Conservation (phyloP, 2,888 invertebrate genomes). For the Monopis laevigella region DNA sequence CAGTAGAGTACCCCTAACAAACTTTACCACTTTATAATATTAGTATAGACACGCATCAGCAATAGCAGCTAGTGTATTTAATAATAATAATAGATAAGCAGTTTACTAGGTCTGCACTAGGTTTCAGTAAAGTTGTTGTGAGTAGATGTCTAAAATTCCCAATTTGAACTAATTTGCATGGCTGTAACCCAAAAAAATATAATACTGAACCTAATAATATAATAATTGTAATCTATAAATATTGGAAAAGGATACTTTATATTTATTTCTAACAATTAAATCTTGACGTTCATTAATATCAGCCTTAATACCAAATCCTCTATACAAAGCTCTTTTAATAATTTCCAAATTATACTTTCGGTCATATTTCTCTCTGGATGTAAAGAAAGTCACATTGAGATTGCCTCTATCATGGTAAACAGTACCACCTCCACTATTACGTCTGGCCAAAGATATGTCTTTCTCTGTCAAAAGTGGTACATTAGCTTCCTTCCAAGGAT, state of each 20-base stretch:
- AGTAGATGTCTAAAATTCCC: too few relatives aligned
- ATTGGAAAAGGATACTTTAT: constrained; percentile 68
- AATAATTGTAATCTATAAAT: too few relatives aligned
- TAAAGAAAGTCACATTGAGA: constrained; percentile 92
- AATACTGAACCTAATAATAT: too few relatives aligned
- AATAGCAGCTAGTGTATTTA: too few relatives aligned
- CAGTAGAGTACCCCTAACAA: too few relatives aligned
- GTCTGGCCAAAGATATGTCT: constrained; percentile 81
- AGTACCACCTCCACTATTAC: constrained; percentile 96
- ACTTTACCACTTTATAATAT: too few relatives aligned
- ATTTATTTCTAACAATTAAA: constrained; percentile 80
- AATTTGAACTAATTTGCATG: too few relatives aligned
- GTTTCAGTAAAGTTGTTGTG: too few relatives aligned
- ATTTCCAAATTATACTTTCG: constrained; percentile 88
- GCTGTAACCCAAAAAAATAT: too few relatives aligned
- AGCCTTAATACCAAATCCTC: constrained; percentile 82
- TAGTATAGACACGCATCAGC: too few relatives aligned
- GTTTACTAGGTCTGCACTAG: too few relatives aligned
- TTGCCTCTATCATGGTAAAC: constrained; percentile 97
- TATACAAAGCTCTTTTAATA: constrained; percentile 82
- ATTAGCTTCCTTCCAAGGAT: constrained; percentile 95
- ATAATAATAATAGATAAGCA: too few relatives aligned
- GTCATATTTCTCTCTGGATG: constrained; percentile 83
- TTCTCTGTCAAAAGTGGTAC: constrained; percentile 71
- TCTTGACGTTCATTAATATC: constrained; percentile 86